Base-by-base conservation (phyloP, 92 coral and sea anemone species). In the Desmophyllum pertusum region DNA sequence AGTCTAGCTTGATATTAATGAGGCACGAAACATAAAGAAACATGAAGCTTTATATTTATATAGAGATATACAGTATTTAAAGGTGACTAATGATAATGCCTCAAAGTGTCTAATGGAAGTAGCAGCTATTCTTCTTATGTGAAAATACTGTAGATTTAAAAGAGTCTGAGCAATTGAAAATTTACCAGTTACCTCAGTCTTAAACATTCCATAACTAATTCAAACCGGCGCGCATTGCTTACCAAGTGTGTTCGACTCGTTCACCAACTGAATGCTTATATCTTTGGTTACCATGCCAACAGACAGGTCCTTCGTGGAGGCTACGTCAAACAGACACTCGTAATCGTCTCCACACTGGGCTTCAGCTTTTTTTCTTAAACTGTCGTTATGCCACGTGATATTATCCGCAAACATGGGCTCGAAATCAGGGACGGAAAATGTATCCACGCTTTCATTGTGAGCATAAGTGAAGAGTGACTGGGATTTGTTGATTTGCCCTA, bases 281-380 rank as follows among this genome's bases (percentile, higher is more conserved):
- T 59, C 77, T 41, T 86, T 82, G 13, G 98, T 89, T 41, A 74
- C 85, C 59, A 68, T 30, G 31, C 97, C 97, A 62, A 93, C 82
- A 11, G 89, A 80, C 27, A 84, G 41, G 76, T 86, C 94, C 15
- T 89, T 88, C 5, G 97, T 93, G 6, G 91, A 86, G 35, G 97
- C 97, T 13, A 84, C 84, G 38, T 93, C 97, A 73, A 90, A 93
- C 88, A 93, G 66, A 62, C 97, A 93, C n/a, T 88, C 86, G 1
- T 51, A 23, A 51, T 93, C 83, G 27, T 79, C 81, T 1, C 91
- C 94, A 51, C 97, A 93, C 30, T 53, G 61, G 7, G 37, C 83
- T 37, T 30, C 50, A 42, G 97, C 97, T 37, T 52, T 66, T 27
- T 9, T 29, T 62, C 79, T 82, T 50, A 93, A 25, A 18, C 90